A percentile compares a stretch with the other conserved stretches of the same genome.
These are phyloP conservation scores for Mizuhopecten yessoensis DNA, from an alignment of 1,140 invertebrate genomes.

Conservation along the genomic window DNA sequence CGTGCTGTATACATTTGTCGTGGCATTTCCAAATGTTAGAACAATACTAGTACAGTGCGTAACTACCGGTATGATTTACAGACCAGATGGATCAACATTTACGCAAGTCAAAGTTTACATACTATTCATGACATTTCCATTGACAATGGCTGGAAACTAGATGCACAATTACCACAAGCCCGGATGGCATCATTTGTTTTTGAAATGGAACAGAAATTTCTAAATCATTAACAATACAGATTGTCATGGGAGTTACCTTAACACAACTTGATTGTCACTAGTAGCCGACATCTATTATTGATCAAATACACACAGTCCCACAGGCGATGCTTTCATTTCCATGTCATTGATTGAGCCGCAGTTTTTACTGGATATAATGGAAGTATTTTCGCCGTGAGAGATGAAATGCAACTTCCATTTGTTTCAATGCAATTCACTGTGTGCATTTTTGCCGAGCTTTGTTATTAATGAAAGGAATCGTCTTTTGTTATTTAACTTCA, in stretches of 20 bases:
- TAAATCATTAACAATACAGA: not conserved
- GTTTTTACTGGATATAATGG: not conserved
- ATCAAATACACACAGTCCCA: not conserved
- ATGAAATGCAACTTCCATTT: slow-evolving; percentile 11
- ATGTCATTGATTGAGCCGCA: not conserved
- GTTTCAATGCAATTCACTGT: not conserved
- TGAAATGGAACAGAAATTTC: not conserved
- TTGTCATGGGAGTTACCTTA: not conserved
- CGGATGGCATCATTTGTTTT: not conserved
- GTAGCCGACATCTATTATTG: not conserved
- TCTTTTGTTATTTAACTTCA: not conserved
- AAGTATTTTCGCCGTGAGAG: not conserved
- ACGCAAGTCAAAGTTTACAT: not conserved
- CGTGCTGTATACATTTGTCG: not conserved
- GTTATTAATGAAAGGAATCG: not conserved
- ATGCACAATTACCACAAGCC: not conserved
- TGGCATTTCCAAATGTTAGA: not conserved
- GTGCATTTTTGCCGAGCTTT: not conserved
- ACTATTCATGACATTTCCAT: not conserved
- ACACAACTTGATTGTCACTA: not conserved
- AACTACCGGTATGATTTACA: not conserved
- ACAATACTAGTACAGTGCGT: not conserved
- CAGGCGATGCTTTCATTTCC: not conserved
- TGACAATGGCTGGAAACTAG: not conserved
- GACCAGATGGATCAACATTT: not conserved